Evolutionary conservation across 2,888 invertebrate species (phyloP), one percentile per base, ranked within the genome.

Genomic region (Cryptops parisi): DNA sequence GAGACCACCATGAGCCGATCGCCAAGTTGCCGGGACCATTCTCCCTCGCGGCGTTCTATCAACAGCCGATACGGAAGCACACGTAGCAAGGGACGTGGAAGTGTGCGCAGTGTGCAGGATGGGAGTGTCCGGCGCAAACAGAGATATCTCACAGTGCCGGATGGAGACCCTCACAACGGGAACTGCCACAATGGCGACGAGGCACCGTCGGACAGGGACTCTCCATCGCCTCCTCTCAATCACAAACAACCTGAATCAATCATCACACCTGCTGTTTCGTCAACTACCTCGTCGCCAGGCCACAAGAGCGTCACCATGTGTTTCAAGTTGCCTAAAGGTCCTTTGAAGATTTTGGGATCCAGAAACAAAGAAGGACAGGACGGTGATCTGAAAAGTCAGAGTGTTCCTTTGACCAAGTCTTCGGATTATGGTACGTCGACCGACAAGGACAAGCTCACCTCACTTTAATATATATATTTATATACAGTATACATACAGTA

Each of bases 261-360:
- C 21, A 17, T 27, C 15, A 26, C 44, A 2, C 27, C 44, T n/a
- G 45, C 21, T 15, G 44, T 19, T 15, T 33, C 43, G 2, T 23
- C 25, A 1, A n/a, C 44, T n/a, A 38, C 21, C 15, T 25, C 21
- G 9, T 33, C 43, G 2, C 21, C 25, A 1, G 33, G 52, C 23
- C 44, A 45, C n/a, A 24, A 45, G 26, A 26, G 44, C 17, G 33
- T 52, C 12, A 44, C 27, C 27, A 52, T 27, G 52, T 52, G 52
- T 24, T 52, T 52, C 44, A 44, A 27, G 21, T 52, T 52, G 27
- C 45, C 52, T 45, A 52, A 52, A 19, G 52, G 52, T n/a, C 44
- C 45, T 1, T 27, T 52, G 27, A 52, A 17, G 33, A 27, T 52
- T n/a, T 33, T 52, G 9, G 52, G 45, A 5, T 17, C 44, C 12